phyloP scores from a whole-genome alignment of 2,797 vertebrate genomes.

The Echeneis naucrates region DNA sequence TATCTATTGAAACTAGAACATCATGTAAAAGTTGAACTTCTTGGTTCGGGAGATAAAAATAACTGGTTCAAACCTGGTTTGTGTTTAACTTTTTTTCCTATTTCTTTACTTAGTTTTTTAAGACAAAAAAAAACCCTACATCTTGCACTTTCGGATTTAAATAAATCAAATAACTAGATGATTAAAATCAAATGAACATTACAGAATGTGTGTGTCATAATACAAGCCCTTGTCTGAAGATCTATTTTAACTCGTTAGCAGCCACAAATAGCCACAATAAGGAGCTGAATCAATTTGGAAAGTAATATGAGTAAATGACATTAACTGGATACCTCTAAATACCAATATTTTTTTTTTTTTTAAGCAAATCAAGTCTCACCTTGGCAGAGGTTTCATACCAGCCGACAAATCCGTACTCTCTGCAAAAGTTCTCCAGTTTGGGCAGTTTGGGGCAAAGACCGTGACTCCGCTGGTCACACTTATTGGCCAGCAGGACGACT shows the following conservation, averaged over 20 bases:
- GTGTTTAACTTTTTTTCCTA: too few species aligned
- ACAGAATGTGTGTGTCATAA: not conserved
- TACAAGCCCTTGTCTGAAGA: not conserved
- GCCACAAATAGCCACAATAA: not conserved
- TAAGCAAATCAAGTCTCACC: conserved; percentile 57
- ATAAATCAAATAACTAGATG: conserved; percentile 8
- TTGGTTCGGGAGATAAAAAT: too few species aligned
- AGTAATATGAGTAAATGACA: too few species aligned
- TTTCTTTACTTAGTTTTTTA: too few species aligned
- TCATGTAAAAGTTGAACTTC: too few species aligned
- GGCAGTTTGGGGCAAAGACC: conserved; percentile 82
- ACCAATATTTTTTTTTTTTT: too few species aligned
- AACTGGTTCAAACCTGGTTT: too few species aligned
- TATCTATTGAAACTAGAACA: too few species aligned
- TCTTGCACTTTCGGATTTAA: not conserved
- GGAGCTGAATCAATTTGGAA: not conserved
- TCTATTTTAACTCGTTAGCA: not conserved
- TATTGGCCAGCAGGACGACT: conserved; percentile 85
- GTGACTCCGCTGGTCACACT: conserved; percentile 82
- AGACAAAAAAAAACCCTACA: not conserved
- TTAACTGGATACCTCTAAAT: too few species aligned
- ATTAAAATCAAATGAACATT: conserved; percentile 13
- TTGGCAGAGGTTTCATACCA: conserved; percentile 88
- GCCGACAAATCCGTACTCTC: conserved; percentile 83
- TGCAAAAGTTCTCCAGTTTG: conserved; percentile 83